phyloP scores from a whole-genome alignment of 2,888 invertebrate species.

The Ectemnius continuus region DNA sequence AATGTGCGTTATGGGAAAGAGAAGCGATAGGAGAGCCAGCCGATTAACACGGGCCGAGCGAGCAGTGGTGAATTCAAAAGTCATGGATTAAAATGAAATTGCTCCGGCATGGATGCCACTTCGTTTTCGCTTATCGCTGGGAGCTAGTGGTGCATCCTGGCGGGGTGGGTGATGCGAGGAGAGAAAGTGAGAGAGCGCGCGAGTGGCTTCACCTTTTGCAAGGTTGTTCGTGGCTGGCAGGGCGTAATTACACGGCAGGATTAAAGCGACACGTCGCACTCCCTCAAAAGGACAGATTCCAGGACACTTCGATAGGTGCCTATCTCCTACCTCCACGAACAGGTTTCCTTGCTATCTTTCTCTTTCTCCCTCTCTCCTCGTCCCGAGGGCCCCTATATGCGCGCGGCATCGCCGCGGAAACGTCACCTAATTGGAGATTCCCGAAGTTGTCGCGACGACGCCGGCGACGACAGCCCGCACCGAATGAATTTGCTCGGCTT shows the following conservation, averaged over 20 bases:
- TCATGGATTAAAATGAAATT: conserved; percentile 45
- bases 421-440: conserved; percentile 71
- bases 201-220: conserved; percentile 38
- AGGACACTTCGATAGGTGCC: conserved; percentile 50
- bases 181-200: not conserved
- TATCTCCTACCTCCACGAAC: conserved; percentile 22
- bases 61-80: conserved; percentile 11
- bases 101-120: conserved; percentile 31
- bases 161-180: too few relatives aligned
- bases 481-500: conserved; percentile 66
- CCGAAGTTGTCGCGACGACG: conserved; percentile 65
- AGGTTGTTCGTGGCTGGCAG: conserved; percentile 8
- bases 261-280: conserved; percentile 54
- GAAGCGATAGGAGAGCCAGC: conserved; percentile 12
- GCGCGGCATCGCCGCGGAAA: conserved; percentile 27
- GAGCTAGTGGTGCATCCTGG: not conserved
- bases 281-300: conserved; percentile 49
- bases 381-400: conserved; percentile 18
- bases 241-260: conserved; percentile 54
- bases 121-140: conserved; percentile 23
- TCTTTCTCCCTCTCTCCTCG: conserved; percentile 25
- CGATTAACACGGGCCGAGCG: conserved; percentile 31
- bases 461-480: conserved; percentile 50
- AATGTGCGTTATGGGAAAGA: not conserved
- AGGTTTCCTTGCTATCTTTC: conserved; percentile 26